Base-by-base conservation (phyloP, 2,113 vertebrate species). In the Aphelocoma coerulescens region DNA sequence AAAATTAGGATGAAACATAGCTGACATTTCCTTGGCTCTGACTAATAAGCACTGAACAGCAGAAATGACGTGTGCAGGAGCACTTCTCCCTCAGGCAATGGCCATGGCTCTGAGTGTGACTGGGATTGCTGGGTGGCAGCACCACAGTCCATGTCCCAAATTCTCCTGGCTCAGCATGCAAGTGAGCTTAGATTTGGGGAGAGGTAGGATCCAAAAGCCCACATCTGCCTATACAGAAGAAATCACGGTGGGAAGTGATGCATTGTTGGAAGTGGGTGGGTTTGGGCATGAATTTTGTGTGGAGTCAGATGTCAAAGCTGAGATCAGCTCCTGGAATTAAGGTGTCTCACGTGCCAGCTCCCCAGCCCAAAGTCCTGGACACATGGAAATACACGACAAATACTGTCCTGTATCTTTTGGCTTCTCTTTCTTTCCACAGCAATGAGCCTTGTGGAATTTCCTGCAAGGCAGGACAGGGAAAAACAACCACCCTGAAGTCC, bases 21-120 rank as follows among this genome's bases (percentile, higher is more conserved):
- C 51, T 91, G 89, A 39, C 57, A 72, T 88, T 88, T 94, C 76
- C 78, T 77, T 75, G 85, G 52, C 35, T 68, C 69, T 77, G 81
- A 93, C 66, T 89, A 91, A 91, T 10, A 13, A 57, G 46, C 68
- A 14, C 80, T 30, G 51, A 87, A 18, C 21, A 91, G 51, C 41
- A 39, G 26, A 6, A 27, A n/a, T 32, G 85, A 73, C 5, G 3
- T 17, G 55, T 10, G 6, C 43, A 28, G 27, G 28, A 85, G 58
- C 57, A 21, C 8, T 41, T 41, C 28, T 65, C 46, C 74, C 58
- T 24, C 22, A 59, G 75, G 57, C 37, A 33, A 15, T 14, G 75
- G 54, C 49, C 66, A 57, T 1, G 1, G 75, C 10, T 30, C 28
- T 44, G 62, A 61, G 30, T 21, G 27, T 10, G 24, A 39, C 85